Percentiles rank a stretch among this genome's conserved stretches.
These are phyloP conservation scores for Centropyge bicolor DNA, from an alignment of 2,797 vertebrate genomes.

Conservation along the genomic window DNA sequence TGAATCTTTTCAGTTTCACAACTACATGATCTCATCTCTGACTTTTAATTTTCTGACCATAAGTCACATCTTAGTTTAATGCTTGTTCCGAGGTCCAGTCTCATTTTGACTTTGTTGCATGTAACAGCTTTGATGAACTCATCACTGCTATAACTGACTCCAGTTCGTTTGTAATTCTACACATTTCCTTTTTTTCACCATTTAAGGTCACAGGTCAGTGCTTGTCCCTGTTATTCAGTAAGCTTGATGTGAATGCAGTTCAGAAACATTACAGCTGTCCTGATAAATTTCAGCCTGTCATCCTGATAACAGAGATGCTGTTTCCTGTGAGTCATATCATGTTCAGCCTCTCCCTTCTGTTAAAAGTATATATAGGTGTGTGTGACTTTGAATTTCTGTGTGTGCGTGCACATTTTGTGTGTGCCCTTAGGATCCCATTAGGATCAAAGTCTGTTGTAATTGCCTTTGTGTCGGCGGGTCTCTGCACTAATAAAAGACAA, in stretches of 20 bases:
- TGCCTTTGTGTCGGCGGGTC: conserved; percentile 78
- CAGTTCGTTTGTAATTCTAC: not conserved
- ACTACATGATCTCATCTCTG: not conserved
- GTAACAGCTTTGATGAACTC: not conserved
- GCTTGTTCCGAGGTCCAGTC: not conserved
- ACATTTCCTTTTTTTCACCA: not conserved
- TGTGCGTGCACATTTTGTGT: conserved; percentile 35
- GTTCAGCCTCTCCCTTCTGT: conserved; percentile 11
- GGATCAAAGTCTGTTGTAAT: conserved; percentile 79
- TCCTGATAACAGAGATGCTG: conserved; percentile 23
- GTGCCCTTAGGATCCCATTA: conserved; percentile 62
- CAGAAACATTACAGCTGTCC: not conserved
- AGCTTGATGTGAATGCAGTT: not conserved
- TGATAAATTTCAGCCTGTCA: conserved; percentile 24
- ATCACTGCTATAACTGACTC: not conserved
- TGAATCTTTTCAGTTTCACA: not conserved
- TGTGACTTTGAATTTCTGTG: not conserved
- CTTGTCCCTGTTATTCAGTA: not conserved
- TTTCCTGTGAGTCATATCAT: conserved; percentile 37
- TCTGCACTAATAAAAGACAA: conserved; percentile 78
- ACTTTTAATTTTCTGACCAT: not conserved
- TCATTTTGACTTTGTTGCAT: not conserved
- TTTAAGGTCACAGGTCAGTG: conserved; percentile 13
- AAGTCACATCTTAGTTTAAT: not conserved
- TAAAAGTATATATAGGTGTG: not conserved